Conservation (phyloP, 2,113 vertebrate species). For the Hypomesus transpacificus region DNA sequence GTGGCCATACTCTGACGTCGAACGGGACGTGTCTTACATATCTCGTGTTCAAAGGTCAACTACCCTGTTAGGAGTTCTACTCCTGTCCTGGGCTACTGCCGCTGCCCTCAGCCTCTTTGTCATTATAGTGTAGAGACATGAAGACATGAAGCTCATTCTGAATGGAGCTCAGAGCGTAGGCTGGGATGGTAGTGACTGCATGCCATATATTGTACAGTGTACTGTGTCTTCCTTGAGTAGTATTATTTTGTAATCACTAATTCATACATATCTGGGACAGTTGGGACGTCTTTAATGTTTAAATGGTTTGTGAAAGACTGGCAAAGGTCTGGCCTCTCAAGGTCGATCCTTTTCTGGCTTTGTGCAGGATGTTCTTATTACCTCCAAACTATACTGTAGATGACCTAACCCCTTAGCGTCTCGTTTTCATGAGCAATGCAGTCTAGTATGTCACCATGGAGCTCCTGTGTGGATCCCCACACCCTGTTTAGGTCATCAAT, state of each 20-base stretch:
- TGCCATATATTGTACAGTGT: no score
- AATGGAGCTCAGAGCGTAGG: conserved; percentile 40
- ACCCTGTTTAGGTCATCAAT: not conserved
- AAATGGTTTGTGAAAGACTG: no score
- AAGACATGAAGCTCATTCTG: conserved; percentile 48
- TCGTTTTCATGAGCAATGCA: not conserved
- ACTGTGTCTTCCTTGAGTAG: no score
- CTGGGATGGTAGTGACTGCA: conserved; percentile 33
- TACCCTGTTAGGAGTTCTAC: conserved; percentile 46
- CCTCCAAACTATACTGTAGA: not conserved
- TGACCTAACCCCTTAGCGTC: not conserved
- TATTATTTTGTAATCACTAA: no score
- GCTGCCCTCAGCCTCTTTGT: conserved; percentile 39
- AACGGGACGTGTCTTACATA: conserved; percentile 42
- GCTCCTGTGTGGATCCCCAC: not conserved
- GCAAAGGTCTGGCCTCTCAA: no score
- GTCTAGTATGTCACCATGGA: not conserved
- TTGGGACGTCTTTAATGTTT: no score
- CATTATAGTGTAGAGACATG: conserved; percentile 50
- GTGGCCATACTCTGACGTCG: conserved; percentile 36
- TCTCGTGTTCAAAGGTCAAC: conserved; percentile 62
- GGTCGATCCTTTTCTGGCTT: no score
- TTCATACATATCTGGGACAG: no score
- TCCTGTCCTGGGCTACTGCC: conserved; percentile 3
- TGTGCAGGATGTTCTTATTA: no score